phyloP scores from a whole-genome alignment of 2,113 vertebrate genomes.

The Saguinus imperator region DNA sequence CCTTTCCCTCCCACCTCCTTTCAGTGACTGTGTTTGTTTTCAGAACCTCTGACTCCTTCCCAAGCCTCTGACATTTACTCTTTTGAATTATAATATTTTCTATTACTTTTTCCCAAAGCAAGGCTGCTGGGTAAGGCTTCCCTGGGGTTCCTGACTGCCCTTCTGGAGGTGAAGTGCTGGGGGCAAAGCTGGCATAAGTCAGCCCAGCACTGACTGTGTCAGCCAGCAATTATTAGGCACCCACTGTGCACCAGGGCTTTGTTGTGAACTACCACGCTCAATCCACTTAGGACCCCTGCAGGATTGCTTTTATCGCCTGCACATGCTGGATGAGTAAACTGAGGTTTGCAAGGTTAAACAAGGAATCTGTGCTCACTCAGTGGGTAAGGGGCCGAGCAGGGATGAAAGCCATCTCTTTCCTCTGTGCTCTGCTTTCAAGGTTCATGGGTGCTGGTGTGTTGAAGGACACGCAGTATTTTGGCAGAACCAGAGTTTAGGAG shows the following conservation, averaged over 20 bases:
- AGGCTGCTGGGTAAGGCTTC: neutral
- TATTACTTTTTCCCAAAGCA: neutral
- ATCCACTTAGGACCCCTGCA: neutral
- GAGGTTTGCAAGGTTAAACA: neutral
- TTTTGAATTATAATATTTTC: constrained; percentile 34
- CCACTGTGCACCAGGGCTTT: neutral
- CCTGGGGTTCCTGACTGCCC: fast-evolving
- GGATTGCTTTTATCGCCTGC: neutral
- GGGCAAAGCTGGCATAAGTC: neutral
- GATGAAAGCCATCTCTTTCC: neutral
- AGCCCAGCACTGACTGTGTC: fast-evolving
- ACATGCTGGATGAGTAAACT: fast-evolving
- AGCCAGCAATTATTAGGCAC: neutral
- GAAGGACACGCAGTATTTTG: neutral
- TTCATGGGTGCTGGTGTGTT: neutral
- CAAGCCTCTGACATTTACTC: constrained; percentile 52
- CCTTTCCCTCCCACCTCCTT: too few species aligned
- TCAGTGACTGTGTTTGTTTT: constrained; percentile 38
- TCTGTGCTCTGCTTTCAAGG: too few species aligned
- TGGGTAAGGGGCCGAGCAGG: fast-evolving
- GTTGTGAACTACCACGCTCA: neutral
- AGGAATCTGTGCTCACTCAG: neutral
- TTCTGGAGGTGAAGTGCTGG: neutral
- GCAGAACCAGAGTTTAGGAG: neutral
- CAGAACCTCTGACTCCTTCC: neutral